Conservation (phyloP, 2,797 vertebrate genomes). For the Acomys russatus region DNA sequence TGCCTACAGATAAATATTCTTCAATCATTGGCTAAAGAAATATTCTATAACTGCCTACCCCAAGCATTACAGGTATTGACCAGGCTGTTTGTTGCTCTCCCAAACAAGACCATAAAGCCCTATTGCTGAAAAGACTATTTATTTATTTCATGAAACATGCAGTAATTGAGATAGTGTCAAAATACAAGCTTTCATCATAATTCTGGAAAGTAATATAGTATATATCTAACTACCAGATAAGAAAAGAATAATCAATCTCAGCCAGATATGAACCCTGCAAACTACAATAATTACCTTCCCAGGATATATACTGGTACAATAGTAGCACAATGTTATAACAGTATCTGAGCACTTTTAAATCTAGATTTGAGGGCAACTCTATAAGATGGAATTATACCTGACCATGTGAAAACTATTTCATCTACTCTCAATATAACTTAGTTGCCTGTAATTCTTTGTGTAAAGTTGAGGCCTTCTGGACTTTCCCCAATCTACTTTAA, state of each 20-base stretch:
- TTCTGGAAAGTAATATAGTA: neutral
- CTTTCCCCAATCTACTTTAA: neutral
- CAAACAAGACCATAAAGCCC: accelerated
- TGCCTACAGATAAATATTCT: too few species aligned
- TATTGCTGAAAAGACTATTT: neutral
- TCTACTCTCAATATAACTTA: neutral
- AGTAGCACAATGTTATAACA: neutral
- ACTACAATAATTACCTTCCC: neutral
- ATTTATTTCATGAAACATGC: neutral
- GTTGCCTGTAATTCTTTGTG: neutral
- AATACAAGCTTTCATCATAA: neutral
- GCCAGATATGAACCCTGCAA: neutral
- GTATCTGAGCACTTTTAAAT: neutral
- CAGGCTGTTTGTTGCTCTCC: neutral
- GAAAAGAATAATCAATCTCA: neutral
- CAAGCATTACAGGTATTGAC: neutral
- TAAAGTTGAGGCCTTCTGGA: neutral
- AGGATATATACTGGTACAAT: neutral
- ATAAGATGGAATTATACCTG: neutral
- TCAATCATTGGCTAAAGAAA: neutral
- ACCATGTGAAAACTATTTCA: neutral
- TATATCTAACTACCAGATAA: neutral
- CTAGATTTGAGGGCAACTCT: neutral
- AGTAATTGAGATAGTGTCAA: neutral
- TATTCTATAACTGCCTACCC: neutral